Evolutionary conservation across 2,888 invertebrate genomes (phyloP), one percentile per base, ranked within the genome.

Genomic region (Andrena minutula): DNA sequence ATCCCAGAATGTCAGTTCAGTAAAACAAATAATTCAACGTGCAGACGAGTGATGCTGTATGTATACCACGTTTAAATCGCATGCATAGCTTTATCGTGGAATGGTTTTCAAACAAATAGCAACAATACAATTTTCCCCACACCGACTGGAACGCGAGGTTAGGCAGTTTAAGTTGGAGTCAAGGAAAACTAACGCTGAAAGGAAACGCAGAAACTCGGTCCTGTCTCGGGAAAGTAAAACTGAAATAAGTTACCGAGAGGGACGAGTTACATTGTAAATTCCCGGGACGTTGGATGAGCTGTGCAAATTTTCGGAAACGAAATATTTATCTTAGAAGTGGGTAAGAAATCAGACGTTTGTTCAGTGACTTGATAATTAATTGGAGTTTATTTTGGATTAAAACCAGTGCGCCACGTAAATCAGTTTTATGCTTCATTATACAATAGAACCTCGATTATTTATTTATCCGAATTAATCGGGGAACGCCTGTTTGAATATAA

Each of bases 161-260:
- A 49, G 61, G 53, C 35, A 70, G 51, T 70, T 75, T 75, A 63
- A 75, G 35, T 41, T 70, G 51, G 30, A 63, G 41, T 69, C 61
- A 61, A 41, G 61, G 26, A 75, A 70, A 75, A 63, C 61, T 58
- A 75, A 61, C 70, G 63, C 41, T 8, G 56, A 47, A 20, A 47
- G 41, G 65, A 49, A 56, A 66, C 5, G 30, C 23, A 26, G 58
- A 30, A 68, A 74, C 68, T 68, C 2, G 41, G 28, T 74, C 58
- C 41, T 28, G 56, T 23, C 66, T 61, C 53, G 51, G 35, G n/a
- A 69, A 69, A 68, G 61, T 49, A 41, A 69, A 69, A 69, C 61
- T 75, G 63, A 75, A 70, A 70, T 56, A 70, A 75, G 35, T 41
- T 53, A 35, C 12, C 23, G 26, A 16, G 53, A 56, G 49, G 63